Evolutionary conservation across 1,140 invertebrate genomes (phyloP), one percentile per base, ranked within the genome.

Genomic region (Sinella curviseta): DNA sequence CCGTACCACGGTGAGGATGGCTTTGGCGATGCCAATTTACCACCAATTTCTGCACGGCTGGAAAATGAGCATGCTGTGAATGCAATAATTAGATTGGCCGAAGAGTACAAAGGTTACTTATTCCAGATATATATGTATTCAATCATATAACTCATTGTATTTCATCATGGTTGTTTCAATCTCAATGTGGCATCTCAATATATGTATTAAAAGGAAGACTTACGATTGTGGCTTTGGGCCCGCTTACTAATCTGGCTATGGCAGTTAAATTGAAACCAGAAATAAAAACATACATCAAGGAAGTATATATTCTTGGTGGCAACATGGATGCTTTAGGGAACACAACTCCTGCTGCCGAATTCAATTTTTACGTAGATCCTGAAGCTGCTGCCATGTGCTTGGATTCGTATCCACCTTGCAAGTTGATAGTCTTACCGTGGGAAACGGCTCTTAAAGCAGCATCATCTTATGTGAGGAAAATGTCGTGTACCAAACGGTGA

Each of bases 301-400:
- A 86, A 35, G 73, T 89, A 12, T 86, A 85, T 39, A 86, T 89
- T 26, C 89, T 90, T 87, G 90, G 90, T 54, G 90, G 90, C 78
- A 90, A 90, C 80, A 82, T 84, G 67, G 83, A 87, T 77, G 87
- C 16, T 26, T 26, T 4, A 26, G 16, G 57, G n/a, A 31, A 31
- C 65, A 4, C 31, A 70, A 70, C 65, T 8, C 12, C 39, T 12
- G 89, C 30, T 87, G 90, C 77, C 93, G 94, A 20, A 93, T 93
- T 85, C 84, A 95, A 95, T 87, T 95, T 95, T 84, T 89, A 89
- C 75, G 86, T 86, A 1, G 74, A 95, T 87, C 93, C 94, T 0
- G 93, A 95, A 87, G 92, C 93, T 33, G 93, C 92, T 0, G 88
- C 91, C 84, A 91, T 94, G 39, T 89, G 93, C 17, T 85, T 95